Evolutionary conservation across 2,797 vertebrate genomes (phyloP), one percentile per base, ranked within the genome.

Genomic region (Sebastes iracundus): DNA sequence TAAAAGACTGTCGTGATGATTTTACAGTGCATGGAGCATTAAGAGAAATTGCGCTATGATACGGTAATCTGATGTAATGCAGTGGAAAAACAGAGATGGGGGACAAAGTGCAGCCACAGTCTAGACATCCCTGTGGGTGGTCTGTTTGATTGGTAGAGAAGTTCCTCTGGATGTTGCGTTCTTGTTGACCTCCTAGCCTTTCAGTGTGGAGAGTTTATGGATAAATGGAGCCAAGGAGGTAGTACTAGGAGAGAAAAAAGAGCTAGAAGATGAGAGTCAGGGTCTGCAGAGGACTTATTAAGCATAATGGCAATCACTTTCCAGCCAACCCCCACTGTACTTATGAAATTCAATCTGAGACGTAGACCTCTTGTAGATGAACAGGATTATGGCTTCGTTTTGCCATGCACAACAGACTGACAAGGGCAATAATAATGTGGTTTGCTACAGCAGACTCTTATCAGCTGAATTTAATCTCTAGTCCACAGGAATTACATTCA

Each of bases 391-490:
- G 33, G 73, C 74, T 79, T 86, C 46, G 78, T 83, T 84, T 66
- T 53, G 27, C 58, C 22, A 18, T 55, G 63, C 79, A 65, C 61
- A 88, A 69, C 77, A 80, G 68, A 70, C 66, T 65, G 85, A 88
- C 85, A 73, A 49, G 76, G 69, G 56, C 72, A 83, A 79, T 87
- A 85, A 85, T 79, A 77, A 80, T 72, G 67, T 38, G 70, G 89
- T 87, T 85, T 72, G 84, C 80, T 87, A 80, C 62, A n/a, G 77
- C 80, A 16, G 59, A 62, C 52, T 72, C 69, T 87, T 84, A 90
- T 91, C 89, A 73, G 35, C 33, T 67, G 69, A 81, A 83, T 90
- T 87, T 90, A 80, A 92, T 93, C 87, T 85, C 72, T 53, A 81
- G 75, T 90, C 88, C 61, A 46, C 56, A 79, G 74, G 86, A 91